Evolutionary conservation across 2,888 invertebrate species (phyloP).

Genomic region (Ectemnius lituratus): DNA sequence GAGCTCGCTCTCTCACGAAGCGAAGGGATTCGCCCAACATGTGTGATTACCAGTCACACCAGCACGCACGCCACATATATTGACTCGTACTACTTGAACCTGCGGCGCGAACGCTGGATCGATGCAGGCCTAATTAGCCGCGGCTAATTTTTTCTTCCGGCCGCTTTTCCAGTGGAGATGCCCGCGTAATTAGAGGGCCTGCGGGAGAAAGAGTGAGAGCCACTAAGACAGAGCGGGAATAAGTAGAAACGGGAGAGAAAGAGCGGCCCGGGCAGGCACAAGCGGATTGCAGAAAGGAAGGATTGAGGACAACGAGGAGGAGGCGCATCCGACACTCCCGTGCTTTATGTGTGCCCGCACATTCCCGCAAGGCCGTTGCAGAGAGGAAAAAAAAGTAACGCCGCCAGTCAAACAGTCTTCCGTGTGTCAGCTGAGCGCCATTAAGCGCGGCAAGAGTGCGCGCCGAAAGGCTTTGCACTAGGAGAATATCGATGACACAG

Average conservation of each 20-base stretch:
- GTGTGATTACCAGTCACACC: neutral
- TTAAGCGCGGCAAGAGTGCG: too few species aligned
- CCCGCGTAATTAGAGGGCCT: conserved; percentile 25
- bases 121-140: conserved; percentile 55
- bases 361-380: too few species aligned
- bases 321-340: neutral
- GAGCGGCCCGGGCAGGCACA: too few species aligned
- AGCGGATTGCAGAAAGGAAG: neutral
- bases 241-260: too few species aligned
- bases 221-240: too few species aligned
- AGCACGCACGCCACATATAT: conserved; percentile 12
- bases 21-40: neutral
- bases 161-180: neutral
- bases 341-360: neutral
- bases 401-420: too few species aligned
- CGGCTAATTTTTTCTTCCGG: conserved; percentile 26
- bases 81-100: conserved; percentile 34
- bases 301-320: conserved; percentile 4
- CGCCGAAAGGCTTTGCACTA: too few species aligned
- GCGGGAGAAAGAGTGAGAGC: conserved; percentile 5
- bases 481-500: too few species aligned
- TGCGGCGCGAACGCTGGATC: conserved; percentile 31
- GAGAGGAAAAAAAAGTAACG: too few species aligned
- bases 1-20: neutral
- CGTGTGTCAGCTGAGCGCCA: too few species aligned